These are phyloP conservation scores for Noctilio leporinus DNA, from an alignment of 2,113 vertebrate genomes.

Conservation along the genomic window DNA sequence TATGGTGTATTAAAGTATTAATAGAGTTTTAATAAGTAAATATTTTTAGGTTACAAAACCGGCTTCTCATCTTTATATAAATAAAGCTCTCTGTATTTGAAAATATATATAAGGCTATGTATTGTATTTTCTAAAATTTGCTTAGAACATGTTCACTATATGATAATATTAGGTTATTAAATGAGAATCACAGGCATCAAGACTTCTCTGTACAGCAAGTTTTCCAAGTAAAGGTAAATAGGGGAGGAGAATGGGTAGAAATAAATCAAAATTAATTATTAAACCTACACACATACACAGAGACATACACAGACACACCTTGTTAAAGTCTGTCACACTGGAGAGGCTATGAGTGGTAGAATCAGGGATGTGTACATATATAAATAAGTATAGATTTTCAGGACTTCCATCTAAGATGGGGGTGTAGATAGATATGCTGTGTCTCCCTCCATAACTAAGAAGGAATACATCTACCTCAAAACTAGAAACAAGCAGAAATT, in stretches of 20 bases:
- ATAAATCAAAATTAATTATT: background rate
- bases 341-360: background rate
- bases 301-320: background rate
- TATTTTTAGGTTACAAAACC: slow-evolving; percentile 75
- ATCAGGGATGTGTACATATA: background rate
- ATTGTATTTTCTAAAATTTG: background rate
- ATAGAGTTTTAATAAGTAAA: slow-evolving; percentile 77
- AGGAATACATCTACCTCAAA: too few species aligned
- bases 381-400: background rate
- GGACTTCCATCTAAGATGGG: too few species aligned
- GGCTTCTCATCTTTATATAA: slow-evolving; percentile 56
- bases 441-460: too few species aligned
- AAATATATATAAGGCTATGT: slow-evolving; percentile 23
- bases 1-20: slow-evolving; percentile 77
- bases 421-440: too few species aligned
- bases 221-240: background rate
- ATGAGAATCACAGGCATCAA: background rate
- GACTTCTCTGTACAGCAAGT: background rate
- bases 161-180: background rate
- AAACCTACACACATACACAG: background rate
- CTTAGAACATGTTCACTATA: background rate
- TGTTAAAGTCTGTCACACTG: background rate
- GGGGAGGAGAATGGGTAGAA: background rate
- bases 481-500: too few species aligned
- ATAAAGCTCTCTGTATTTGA: background rate